Evolutionary conservation across 2,113 vertebrate genomes (phyloP), one percentile per base, ranked within the genome.

Genomic region (Cervus canadensis): DNA sequence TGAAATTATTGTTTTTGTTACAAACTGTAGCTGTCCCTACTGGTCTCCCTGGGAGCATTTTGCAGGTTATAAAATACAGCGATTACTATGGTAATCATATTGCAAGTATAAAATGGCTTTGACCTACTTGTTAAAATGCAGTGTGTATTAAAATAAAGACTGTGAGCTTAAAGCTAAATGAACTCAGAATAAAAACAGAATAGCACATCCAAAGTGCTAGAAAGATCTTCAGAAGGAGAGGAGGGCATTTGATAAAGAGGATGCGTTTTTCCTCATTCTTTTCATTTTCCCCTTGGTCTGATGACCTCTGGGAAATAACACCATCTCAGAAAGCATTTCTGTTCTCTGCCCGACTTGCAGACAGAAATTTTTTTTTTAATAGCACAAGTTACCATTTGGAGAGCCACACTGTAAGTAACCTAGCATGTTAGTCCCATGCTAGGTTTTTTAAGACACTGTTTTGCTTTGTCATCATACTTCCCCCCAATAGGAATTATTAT

Each of bases 1-100:
- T 98, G 97, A 98, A 98, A 98, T 98, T 98, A 98, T 98, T 98
- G 97, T 98, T 98, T 98, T 98, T 97, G 98, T 98, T 98, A 97
- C 96, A 98, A 98, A 98, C 96, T 64, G 67, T 98, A 97, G 97
- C 94, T 96, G 96, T 98, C 97, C 96, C 96, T 96, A 94, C 96
- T 89, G 96, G 97, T 97, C 97, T 98, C 97, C 95, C 96, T 76
- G 97, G 98, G 97, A 97, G 97, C 79, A 97, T 97, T 98, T 97
- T 97, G 91, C 96, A 96, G 96, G 98, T 97, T 98, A 97, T 98
- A 98, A 98, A 98, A 98, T 98, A 98, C 84, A 98, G 60, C 89
- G 57, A 98, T 98, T 98, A 98, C 97, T 98, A 98, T 98, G 97
- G 97, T 98, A 98, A 98, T 98, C 97, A 97, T 98, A 96, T 98